Base-by-base conservation (phyloP, 1,140 invertebrate genomes). In the Hyles euphorbiae region DNA sequence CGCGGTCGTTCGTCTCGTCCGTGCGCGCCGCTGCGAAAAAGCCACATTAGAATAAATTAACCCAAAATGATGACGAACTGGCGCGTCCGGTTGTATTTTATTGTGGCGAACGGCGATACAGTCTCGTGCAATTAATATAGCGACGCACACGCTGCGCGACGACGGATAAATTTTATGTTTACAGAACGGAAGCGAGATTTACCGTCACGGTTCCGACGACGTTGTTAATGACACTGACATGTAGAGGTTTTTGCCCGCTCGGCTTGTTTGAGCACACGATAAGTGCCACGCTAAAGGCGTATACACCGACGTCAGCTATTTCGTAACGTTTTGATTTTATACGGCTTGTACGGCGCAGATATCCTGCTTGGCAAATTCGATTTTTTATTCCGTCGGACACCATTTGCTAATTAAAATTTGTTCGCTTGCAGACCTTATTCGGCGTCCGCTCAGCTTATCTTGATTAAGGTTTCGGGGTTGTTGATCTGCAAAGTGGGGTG, bases 401-500 rank as follows among this genome's bases (percentile, higher is more conserved):
- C 63, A 66, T 70, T 67, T 62, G 55, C 58, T 73, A 70, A 74
- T 74, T 74, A 72, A 76, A 74, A 60, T 63, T 59, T 67, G 61
- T 72, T 68, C 67, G 63, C 63, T 67, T 70, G 67, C 65, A 72
- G 71, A 69, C 62, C 60, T 62, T 67, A 57, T 52, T 68, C 60
- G 56, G 63, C 66, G 61, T 65, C 61, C 70, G 60, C 60, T 61
- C 70, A 71, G 74, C 74, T 82, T 78, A 83, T 85, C 78, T 83
- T 78, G 74, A 80, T 82, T 78, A 81, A 76, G 72, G 67, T 79
- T 78, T 79, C 70, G 72, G 82, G 80, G 82, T 83, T 85, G 79
- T 85, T 85, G 79, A 78, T 85, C 82, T 74, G 64, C 58, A 62
- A 54, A 65, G 65, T 63, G 64, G 65, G 68, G 61, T 63, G 64